A percentile compares a stretch with the other conserved stretches of the same genome.
These are phyloP conservation scores for Telmatherina bonti DNA, from an alignment of 2,797 vertebrate genomes.

Conservation along the genomic window DNA sequence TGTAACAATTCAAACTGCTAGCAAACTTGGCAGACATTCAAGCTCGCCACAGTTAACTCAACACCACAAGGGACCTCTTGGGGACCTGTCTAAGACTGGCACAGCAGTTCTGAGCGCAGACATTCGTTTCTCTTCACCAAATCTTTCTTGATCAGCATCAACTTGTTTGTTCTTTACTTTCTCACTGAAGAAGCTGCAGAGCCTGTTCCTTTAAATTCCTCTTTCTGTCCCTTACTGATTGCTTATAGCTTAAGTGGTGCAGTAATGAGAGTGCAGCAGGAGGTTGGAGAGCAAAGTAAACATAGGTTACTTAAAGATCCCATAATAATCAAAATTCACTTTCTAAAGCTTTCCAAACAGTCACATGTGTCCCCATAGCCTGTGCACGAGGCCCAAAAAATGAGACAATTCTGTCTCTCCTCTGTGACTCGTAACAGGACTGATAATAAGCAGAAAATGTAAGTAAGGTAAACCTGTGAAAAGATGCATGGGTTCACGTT, in stretches of 20 bases:
- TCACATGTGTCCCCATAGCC: too few species aligned
- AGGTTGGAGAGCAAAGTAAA: slow-evolving; percentile 71
- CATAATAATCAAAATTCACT: too few species aligned
- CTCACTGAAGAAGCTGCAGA: slow-evolving; percentile 36
- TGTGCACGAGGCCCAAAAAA: too few species aligned
- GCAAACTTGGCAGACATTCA: slow-evolving; percentile 56
- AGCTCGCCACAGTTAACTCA: slow-evolving; percentile 39
- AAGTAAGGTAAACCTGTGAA: slow-evolving; percentile 66
- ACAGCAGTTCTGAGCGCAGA: slow-evolving; percentile 47
- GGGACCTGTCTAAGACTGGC: slow-evolving; percentile 46
- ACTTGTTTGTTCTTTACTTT: slow-evolving; percentile 25
- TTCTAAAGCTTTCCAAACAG: too few species aligned
- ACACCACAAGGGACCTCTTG: slow-evolving; percentile 23
- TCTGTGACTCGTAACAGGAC: slow-evolving; percentile 78
- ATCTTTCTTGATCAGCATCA: slow-evolving; percentile 69
- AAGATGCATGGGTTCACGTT: slow-evolving; percentile 75
- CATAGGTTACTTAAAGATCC: slow-evolving; percentile 51
- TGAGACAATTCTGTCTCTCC: slow-evolving; percentile 35
- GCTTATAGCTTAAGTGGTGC: slow-evolving; percentile 43
- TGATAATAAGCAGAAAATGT: slow-evolving; percentile 72
- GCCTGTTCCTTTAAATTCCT: slow-evolving; percentile 32
- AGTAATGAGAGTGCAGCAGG: slow-evolving; percentile 65
- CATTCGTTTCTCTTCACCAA: slow-evolving; percentile 59
- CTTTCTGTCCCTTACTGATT: slow-evolving; percentile 21
- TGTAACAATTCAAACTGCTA: slow-evolving; percentile 56